Evolutionary conservation across 2,888 invertebrate species (phyloP), one percentile per base, ranked within the genome.

Genomic region (Rhabditoides inermis): DNA sequence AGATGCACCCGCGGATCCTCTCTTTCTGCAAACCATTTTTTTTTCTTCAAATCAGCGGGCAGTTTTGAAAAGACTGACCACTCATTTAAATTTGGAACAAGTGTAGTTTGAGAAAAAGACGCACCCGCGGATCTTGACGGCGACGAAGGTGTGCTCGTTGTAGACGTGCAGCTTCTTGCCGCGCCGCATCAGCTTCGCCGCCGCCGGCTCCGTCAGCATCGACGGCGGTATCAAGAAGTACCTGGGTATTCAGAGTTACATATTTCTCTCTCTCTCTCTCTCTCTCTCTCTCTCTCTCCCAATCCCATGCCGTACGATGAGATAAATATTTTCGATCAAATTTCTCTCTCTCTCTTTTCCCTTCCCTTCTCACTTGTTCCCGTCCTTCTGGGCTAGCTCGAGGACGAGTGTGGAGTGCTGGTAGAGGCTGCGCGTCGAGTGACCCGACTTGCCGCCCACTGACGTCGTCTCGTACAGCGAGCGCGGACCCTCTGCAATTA

Each of bases 111-210:
- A n/a, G n/a, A n/a, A n/a, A n/a, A 32, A 7, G 18, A 35, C 57
- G 57, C 47, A 76, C 76, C 73, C 69, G 55, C 62, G 61, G 27
- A 73, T 61, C 60, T 73, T 73, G 15, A 74, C 73, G 3, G 76
- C 76, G 10, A 76, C 75, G 54, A 76, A 76, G 12, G 73, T 74
- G 59, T 76, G 76, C 37, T 70, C 72, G 55, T 76, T 75, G 63
- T 68, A 71, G 45, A 76, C 65, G 53, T 76, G 76, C 44, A 76
- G 63, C 51, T 76, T 76, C 55, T 72, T 73, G 26, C 76, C 76
- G 40, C 63, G 60, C 52, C 62, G 59, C 71, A 75, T 67, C 45
- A 75, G 46, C 26, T 69, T 59, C 32, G 58, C 54, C 2, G 69
- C 68, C 2, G 61, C 65, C 18, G 70, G 63, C 49, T 70, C 64